Base-by-base conservation (phyloP, 2,797 vertebrate species). In the Notoglanidium macrostoma region DNA sequence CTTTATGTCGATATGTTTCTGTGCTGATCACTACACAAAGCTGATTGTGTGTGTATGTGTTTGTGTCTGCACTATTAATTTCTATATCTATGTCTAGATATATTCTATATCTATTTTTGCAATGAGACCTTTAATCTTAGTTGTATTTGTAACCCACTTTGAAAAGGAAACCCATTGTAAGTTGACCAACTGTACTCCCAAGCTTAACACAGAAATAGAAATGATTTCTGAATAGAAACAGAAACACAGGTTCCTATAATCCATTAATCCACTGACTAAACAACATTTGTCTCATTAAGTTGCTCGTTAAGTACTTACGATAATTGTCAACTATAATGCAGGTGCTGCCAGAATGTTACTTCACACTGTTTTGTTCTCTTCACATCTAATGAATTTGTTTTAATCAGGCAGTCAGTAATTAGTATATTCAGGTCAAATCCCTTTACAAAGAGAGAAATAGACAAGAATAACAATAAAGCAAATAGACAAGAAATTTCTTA, bases 401-500 rank as follows among this genome's bases (percentile, higher is more conserved):
- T 15, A 94, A 92, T 44, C 26, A 29, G 14, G 35, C 44, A 29
- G 35, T 17, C 79, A 49, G 61, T 51, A 68, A 83, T 19, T 49
- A 29, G 3, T 21, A 65, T 35, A 35, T 35, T 78, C 29, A 61
- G 15, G 26, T 51, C 61, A 67, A 83, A 49, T 9, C 17, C n/a
- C 2, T n/a, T 85, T 65, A 35, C 29, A 35, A 83, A 77, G n/a
- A 21, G 29, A 54, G 29, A 83, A 84, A 86, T 83, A 85, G 57
- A 87, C 74, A 87, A 91, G 90, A 35, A 35, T 40, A 72, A 70
- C 5, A 15, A 70, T 72, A 74, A 74, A 49, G 49, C 17, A 32
- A 12, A 90, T 85, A 86, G 80, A 91, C 88, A 88, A 91, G 87
- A 55, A 54, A 84, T 90, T 88, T 91, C 93, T 92, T 93, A 93